Conservation (phyloP, 2,113 vertebrate species). For the Cephalophus harveyi region DNA sequence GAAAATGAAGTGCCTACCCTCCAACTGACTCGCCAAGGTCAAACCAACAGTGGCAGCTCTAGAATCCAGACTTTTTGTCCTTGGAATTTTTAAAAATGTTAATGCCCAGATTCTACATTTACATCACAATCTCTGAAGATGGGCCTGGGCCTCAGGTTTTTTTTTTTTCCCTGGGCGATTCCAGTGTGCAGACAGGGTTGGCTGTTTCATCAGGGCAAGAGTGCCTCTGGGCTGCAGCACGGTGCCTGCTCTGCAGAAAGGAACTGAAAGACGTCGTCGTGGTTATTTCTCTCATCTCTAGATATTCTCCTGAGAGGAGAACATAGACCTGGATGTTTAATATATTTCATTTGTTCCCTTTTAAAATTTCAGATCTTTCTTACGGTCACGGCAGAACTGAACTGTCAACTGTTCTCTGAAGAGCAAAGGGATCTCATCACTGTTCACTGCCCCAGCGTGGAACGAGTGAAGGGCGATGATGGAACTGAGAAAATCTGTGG, state of each 20-base stretch:
- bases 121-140: background rate
- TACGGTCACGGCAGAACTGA: constrained; percentile 75
- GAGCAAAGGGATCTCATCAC: constrained; percentile 70
- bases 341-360: constrained; percentile 36
- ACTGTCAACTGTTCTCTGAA: constrained; percentile 73
- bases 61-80: background rate
- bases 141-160: background rate
- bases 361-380: constrained; percentile 80
- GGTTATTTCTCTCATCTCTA: background rate
- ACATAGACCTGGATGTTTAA: background rate
- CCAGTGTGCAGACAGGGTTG: background rate
- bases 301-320: background rate
- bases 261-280: background rate
- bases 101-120: background rate
- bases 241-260: background rate
- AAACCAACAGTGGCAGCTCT: background rate
- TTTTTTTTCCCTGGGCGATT: background rate
- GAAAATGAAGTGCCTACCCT: background rate
- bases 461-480: background rate
- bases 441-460: constrained; percentile 70
- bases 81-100: background rate
- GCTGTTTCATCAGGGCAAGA: background rate
- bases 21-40: background rate
- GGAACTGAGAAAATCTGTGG: constrained; percentile 74
- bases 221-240: background rate